Percentiles rank a stretch among this genome's conserved stretches.
phyloP scores from a whole-genome alignment of 2,113 vertebrate genomes.

The Pomatorhinus ruficollis region DNA sequence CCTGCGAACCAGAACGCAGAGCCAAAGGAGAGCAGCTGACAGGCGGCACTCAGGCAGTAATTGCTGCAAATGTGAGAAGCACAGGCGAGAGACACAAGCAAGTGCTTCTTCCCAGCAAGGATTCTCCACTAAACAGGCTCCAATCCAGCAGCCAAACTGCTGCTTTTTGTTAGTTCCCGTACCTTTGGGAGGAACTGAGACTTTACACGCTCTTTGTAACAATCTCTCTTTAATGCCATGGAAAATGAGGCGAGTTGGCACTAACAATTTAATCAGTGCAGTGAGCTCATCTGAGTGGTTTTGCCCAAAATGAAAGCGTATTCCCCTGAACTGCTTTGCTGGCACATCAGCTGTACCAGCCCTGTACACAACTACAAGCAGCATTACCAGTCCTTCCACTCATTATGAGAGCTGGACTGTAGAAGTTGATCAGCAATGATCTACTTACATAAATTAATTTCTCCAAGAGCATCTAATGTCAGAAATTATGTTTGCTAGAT shows the following conservation, averaged over 20 bases:
- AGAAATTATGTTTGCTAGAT: not conserved
- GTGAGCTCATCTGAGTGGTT: not conserved
- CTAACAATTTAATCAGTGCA: not conserved
- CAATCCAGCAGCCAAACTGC: not conserved
- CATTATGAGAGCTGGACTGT: not conserved
- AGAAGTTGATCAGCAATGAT: not conserved
- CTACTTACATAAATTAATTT: not conserved
- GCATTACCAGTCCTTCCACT: not conserved
- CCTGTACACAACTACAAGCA: not conserved
- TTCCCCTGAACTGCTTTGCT: not conserved
- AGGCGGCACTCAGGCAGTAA: not conserved
- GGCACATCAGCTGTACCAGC: not conserved
- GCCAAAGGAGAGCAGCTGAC: not conserved
- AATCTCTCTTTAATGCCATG: not conserved
- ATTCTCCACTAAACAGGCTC: not conserved
- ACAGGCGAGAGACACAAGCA: not conserved
- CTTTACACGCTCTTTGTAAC: fast-evolving
- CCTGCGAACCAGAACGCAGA: not conserved
- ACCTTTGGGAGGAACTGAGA: not conserved
- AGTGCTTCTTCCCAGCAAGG: not conserved
- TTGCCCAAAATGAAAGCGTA: not conserved
- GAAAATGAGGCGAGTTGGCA: not conserved
- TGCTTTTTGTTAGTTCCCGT: not conserved
- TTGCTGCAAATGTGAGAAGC: not conserved
- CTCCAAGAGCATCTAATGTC: not conserved